Evolutionary conservation across 2,888 invertebrate genomes (phyloP), one percentile per base, ranked within the genome.

Genomic region (Caenorhabditis doughertyi): DNA sequence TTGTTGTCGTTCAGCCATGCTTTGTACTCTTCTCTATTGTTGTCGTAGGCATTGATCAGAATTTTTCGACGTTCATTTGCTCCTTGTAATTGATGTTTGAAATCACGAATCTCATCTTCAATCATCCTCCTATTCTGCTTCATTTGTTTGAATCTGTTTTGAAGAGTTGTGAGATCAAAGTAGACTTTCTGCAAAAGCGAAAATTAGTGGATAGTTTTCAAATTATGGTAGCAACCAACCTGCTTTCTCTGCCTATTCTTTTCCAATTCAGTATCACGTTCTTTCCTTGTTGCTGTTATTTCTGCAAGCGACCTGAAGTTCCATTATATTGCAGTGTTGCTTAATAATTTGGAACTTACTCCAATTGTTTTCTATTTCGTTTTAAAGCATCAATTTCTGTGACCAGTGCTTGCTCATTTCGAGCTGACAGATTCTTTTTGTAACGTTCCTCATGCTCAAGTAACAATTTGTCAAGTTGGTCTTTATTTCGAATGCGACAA

Each of bases 361-460:
- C 73, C n/a, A 80, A 56, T 25, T 73, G 68, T 18, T 60, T 53
- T n/a, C 35, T 29, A 74, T 76, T 81, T 29, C 81, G 35, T 21
- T 81, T 81, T 32, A 76, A 44, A 11, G 70, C 64, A 23, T 81
- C 64, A 18, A 81, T 81, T 44, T 88, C 87, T n/a, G 79, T 80
- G 2, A 88, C 85, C 39, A 88, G 64, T 5, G 76, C 56, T 21
- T 85, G 81, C 56, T 88, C 88, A 44, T 88, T 85, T 0, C 84
- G 83, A 21, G 80, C 76, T 11, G 81, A 81, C 27, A 84, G 60
- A 53, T 71, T 84, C 7, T 35, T 67, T 2, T 68, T 80, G 74
- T 87, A 88, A 21, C 85, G 79, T 4, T 83, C 80, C 55, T 87
- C 83, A 21, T 76, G 68, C 25, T 68, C 79, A 13, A 16, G n/a